Evolutionary conservation across 1,140 invertebrate species (phyloP).

Genomic region (Patella vulgata): DNA sequence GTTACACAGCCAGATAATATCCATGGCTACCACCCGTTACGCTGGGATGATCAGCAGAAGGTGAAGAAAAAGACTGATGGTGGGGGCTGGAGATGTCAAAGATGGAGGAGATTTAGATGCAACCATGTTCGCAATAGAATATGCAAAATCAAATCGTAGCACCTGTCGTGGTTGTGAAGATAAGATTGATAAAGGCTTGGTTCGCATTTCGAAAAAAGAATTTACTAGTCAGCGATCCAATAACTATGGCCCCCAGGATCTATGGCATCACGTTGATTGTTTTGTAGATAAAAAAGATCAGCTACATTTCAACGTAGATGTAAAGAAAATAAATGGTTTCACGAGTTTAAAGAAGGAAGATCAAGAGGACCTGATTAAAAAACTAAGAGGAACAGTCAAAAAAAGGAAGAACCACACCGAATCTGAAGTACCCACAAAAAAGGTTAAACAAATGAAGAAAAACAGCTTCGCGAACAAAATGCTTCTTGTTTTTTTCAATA

Average conservation of each 20-base stretch:
- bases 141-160: slow-evolving; percentile 87
- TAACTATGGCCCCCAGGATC: slow-evolving; percentile 77
- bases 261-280: slow-evolving; percentile 94
- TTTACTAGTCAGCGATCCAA: slow-evolving; percentile 61
- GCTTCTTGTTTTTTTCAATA: too few species aligned
- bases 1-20: slow-evolving; percentile 82
- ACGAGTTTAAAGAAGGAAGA: slow-evolving; percentile 79
- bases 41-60: slow-evolving; percentile 87
- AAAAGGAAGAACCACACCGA: slow-evolving; percentile 56
- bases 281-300: slow-evolving; percentile 83
- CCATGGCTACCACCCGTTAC: slow-evolving; percentile 83
- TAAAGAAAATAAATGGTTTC: slow-evolving; percentile 77
- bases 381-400: slow-evolving; percentile 65
- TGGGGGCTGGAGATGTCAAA: slow-evolving; percentile 38
- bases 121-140: slow-evolving; percentile 79
- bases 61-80: slow-evolving; percentile 78
- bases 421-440: slow-evolving; percentile 48
- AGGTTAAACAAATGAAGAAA: slow-evolving; percentile 61
- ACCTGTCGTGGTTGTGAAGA: slow-evolving; percentile 86
- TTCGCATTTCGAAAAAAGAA: background rate
- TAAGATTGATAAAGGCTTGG: slow-evolving; percentile 81
- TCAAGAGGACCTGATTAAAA: slow-evolving; percentile 75
- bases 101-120: too few species aligned
- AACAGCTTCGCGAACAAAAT: slow-evolving; percentile 77
- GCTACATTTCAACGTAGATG: slow-evolving; percentile 73